Percentiles rank a stretch among this genome's conserved stretches.
Evolutionary conservation across 1,140 invertebrate genomes (phyloP).

Genomic region (Cataglyphis hispanica): DNA sequence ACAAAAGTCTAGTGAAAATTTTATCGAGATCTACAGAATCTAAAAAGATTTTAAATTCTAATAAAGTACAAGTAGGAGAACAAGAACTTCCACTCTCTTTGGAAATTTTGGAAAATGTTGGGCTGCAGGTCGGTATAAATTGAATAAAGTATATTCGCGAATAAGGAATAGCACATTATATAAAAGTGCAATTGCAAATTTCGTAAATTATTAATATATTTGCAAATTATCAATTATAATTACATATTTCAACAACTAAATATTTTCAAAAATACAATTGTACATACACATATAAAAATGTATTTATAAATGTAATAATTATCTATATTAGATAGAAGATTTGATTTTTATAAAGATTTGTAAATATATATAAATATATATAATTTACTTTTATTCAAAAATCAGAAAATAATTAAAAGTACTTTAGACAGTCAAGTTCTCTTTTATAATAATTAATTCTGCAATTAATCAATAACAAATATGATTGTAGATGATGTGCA

Average conservation of each 20-base stretch:
- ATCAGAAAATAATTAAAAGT: no score
- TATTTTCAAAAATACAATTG: neutral
- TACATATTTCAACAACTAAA: neutral
- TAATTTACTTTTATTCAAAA: no score
- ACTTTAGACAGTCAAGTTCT: no score
- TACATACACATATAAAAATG: neutral
- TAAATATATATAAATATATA: no score
- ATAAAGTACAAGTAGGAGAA: conserved; percentile 49
- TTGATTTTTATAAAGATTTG: no score
- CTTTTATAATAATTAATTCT: no score
- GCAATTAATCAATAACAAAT: no score
- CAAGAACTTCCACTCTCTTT: conserved; percentile 54
- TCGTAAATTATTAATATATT: no score
- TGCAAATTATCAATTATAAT: neutral
- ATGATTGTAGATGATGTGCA: no score
- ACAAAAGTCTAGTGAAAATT: conserved; percentile 67
- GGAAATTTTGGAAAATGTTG: conserved; percentile 41
- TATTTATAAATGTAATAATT: no score
- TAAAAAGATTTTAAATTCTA: conserved; percentile 1
- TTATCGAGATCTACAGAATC: conserved; percentile 64
- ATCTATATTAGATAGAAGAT: no score
- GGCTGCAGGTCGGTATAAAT: neutral
- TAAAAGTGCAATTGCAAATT: neutral
- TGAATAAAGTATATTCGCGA: neutral
- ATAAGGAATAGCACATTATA: neutral